A percentile compares a stretch with the other conserved stretches of the same genome.
These are phyloP conservation scores for Drosophila jambulina DNA, from an alignment of 1,140 invertebrate genomes.

Conservation along the genomic window DNA sequence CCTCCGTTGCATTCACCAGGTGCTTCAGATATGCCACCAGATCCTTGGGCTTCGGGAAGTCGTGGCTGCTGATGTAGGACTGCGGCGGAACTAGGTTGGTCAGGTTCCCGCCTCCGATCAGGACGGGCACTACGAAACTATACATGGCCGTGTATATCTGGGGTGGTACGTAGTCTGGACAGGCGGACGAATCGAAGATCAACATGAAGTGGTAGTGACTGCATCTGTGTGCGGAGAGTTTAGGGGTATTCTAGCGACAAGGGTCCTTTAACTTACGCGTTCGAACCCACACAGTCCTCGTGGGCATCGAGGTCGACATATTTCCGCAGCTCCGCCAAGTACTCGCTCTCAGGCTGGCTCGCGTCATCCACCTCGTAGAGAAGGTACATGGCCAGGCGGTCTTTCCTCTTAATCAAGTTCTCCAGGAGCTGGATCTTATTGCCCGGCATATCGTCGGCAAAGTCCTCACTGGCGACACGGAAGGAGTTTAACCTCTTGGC, in stretches of 20 bases:
- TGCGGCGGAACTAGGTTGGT: constrained; percentile 33
- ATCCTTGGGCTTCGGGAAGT: constrained; percentile 36
- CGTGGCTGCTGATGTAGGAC: constrained; percentile 36
- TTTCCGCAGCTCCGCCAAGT: constrained; percentile 44
- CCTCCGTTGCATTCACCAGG: not conserved
- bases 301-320: constrained; percentile 31
- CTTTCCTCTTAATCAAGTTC: constrained; percentile 5
- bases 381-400: constrained; percentile 30
- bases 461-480: not conserved
- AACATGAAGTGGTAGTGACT: constrained; percentile 56
- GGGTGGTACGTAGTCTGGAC: constrained; percentile 55
- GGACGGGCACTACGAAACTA: constrained; percentile 51
- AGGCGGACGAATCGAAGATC: constrained; percentile 53
- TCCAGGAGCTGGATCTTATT: not conserved
- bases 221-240: constrained; percentile 30
- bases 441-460: not conserved
- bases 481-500: constrained; percentile 16
- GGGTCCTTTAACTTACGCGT: constrained; percentile 15
- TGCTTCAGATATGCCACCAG: constrained; percentile 25
- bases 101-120: constrained; percentile 50
- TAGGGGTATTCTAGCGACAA: not conserved
- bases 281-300: not conserved
- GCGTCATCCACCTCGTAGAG: constrained; percentile 40
- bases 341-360: constrained; percentile 31
- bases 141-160: constrained; percentile 46